Conservation (phyloP, 53 echinoderm and acorn worm species). For the Stichopus horrens region DNA sequence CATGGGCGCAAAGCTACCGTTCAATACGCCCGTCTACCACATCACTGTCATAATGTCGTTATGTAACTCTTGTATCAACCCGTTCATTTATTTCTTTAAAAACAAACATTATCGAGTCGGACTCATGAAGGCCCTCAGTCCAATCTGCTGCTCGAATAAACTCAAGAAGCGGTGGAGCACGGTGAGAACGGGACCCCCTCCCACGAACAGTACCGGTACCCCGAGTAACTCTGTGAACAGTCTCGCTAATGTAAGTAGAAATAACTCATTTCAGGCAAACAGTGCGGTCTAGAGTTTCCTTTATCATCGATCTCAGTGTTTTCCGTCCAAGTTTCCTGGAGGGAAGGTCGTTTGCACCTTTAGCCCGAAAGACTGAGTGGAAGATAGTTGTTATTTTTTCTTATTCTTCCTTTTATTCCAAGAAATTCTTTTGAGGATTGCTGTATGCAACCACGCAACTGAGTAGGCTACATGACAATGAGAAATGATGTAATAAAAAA, state of each 20-base stretch:
- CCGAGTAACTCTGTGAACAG: constrained; percentile 21
- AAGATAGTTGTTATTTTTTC: not conserved
- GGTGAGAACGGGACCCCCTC: constrained; percentile 37
- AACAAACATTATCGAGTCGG: constrained; percentile 72
- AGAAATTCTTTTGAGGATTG: too few relatives aligned
- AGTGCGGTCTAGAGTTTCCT: too few relatives aligned
- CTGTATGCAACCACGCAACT: too few relatives aligned
- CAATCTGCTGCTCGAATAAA: constrained; percentile 12
- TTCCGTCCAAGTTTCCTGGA: not conserved
- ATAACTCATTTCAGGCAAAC: constrained; percentile 7
- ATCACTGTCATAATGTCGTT: constrained; percentile 78
- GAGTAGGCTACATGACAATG: too few relatives aligned
- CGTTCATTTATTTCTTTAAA: constrained; percentile 88
- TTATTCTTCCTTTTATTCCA: too few relatives aligned
- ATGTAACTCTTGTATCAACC: constrained; percentile 83
- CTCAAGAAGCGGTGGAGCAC: constrained; percentile 6
- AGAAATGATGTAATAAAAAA: too few relatives aligned
- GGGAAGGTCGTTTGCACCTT: too few relatives aligned
- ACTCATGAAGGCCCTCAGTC: constrained; percentile 50
- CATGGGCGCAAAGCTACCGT: constrained; percentile 68
- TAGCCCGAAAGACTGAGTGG: not conserved
- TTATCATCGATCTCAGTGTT: too few relatives aligned
- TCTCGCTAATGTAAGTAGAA: not conserved
- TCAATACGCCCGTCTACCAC: constrained; percentile 67
- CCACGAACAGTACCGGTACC: constrained; percentile 40